These are phyloP conservation scores for Microtus ochrogaster DNA, from an alignment of 2,113 vertebrate species.

Conservation along the genomic window DNA sequence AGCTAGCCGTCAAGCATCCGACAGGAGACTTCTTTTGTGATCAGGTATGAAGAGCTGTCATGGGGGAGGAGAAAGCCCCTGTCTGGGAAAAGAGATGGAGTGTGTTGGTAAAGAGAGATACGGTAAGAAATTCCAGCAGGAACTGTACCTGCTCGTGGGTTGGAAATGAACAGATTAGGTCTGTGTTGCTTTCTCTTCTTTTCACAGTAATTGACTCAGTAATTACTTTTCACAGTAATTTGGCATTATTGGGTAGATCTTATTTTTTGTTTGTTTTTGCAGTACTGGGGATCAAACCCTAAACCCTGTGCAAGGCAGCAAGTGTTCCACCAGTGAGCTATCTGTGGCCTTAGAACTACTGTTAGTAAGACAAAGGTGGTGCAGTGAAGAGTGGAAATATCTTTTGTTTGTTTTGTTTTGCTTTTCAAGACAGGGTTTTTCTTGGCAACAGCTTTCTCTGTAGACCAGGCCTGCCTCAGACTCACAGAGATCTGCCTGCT, in stretches of 20 bases:
- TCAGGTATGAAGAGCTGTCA: neutral
- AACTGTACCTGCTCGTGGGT: neutral
- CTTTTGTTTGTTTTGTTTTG: neutral
- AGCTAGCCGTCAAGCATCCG: slow-evolving; percentile 58
- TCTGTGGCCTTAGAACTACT: neutral
- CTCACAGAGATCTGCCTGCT: neutral
- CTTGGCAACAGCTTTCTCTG: neutral
- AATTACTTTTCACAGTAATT: neutral
- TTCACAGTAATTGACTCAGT: neutral
- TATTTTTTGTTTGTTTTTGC: neutral
- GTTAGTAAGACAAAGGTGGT: neutral
- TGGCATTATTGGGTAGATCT: neutral
- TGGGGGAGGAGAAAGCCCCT: neutral
- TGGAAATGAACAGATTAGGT: slow-evolving; percentile 3
- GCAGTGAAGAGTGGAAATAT: neutral
- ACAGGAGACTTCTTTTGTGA: slow-evolving; percentile 44
- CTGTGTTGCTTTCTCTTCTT: neutral
- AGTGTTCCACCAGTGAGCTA: neutral
- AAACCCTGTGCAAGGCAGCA: neutral
- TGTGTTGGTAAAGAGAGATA: neutral
- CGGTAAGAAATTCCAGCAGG: neutral
- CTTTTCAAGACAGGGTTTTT: neutral
- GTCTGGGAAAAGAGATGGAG: neutral
- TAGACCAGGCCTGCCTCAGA: neutral
- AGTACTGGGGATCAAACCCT: neutral